phyloP scores from a whole-genome alignment of 2,113 vertebrate species.

The Chrysemys picta region DNA sequence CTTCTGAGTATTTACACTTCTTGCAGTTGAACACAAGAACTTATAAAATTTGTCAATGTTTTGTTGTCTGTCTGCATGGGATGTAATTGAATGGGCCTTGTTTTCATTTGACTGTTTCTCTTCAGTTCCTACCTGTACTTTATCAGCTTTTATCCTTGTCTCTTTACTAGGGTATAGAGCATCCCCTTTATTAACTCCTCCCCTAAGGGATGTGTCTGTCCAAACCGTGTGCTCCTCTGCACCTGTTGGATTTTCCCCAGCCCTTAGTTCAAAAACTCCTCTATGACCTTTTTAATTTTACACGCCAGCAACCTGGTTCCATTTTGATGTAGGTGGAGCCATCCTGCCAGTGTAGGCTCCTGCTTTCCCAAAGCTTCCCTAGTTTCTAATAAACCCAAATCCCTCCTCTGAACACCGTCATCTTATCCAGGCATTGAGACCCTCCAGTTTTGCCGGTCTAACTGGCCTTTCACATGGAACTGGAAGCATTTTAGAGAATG shows the following conservation, averaged over 20 bases:
- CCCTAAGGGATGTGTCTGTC: too few species aligned
- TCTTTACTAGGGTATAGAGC: too few species aligned
- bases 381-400: not conserved
- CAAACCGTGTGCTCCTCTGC: too few species aligned
- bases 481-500: not conserved
- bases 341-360: not conserved
- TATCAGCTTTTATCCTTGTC: too few species aligned
- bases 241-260: not conserved
- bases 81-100: too few species aligned
- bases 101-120: too few species aligned
- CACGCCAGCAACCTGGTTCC: not conserved
- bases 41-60: too few species aligned
- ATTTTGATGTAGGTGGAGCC: not conserved
- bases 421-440: not conserved
- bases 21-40: too few species aligned
- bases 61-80: too few species aligned
- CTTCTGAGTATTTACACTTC: too few species aligned
- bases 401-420: not conserved
- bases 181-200: too few species aligned
- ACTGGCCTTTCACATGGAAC: not conserved
- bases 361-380: not conserved
- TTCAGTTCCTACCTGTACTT: too few species aligned
- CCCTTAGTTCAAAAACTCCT: not conserved
- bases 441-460: not conserved
- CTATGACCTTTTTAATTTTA: not conserved